Evolutionary conservation across 1,140 invertebrate genomes (phyloP).

Genomic region (Bombus pascuorum): DNA sequence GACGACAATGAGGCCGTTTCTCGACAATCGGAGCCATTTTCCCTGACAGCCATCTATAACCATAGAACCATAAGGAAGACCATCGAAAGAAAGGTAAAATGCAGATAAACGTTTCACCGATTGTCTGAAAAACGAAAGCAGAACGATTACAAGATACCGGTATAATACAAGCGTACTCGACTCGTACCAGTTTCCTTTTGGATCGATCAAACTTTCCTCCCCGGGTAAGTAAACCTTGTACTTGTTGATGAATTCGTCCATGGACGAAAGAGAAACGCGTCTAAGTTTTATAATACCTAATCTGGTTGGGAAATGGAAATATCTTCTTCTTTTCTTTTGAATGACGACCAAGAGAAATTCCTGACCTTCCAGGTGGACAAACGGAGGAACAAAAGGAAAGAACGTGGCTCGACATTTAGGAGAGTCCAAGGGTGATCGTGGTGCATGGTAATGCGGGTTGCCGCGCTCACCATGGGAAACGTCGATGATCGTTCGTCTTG

Average conservation of each 20-base stretch:
- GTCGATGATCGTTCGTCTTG: constrained; percentile 51
- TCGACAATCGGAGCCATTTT: constrained; percentile 42
- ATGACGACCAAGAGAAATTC: neutral
- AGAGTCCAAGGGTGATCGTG: neutral
- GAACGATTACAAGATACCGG: constrained; percentile 9
- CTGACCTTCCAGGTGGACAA: neutral
- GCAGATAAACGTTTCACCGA: constrained; percentile 3
- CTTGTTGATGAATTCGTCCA: too few species aligned
- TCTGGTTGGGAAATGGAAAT: neutral
- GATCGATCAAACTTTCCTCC: constrained; percentile 42
- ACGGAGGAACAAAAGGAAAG: neutral
- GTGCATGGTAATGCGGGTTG: constrained; percentile 17
- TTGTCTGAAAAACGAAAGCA: constrained; percentile 27
- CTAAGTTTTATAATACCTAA: neutral
- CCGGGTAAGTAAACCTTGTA: too few species aligned
- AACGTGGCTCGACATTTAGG: neutral
- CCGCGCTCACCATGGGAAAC: constrained; percentile 56
- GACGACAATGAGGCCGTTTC: constrained; percentile 38
- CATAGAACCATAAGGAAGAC: constrained; percentile 3
- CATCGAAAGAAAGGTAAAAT: constrained; percentile 14
- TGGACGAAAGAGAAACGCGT: neutral
- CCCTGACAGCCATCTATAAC: neutral
- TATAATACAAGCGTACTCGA: constrained; percentile 50
- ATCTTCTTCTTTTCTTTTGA: neutral
- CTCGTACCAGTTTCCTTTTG: constrained; percentile 55